Conservation (phyloP, 2,113 vertebrate genomes). For the Rhinopomastus cyanomelas region DNA sequence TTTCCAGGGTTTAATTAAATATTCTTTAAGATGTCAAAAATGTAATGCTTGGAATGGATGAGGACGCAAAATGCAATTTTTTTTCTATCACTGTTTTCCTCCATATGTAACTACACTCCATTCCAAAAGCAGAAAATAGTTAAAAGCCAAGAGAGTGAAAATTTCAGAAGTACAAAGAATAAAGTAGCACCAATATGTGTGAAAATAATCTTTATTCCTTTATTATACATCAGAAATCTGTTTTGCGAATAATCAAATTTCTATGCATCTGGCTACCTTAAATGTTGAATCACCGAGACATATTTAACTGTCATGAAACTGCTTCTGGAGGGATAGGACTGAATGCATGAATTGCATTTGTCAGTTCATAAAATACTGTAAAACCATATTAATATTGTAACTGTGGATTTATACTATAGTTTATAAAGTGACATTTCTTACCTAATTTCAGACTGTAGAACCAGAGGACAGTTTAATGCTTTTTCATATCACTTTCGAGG, state of each 20-base stretch:
- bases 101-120: neutral
- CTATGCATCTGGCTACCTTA: neutral
- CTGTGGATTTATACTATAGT: neutral
- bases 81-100: neutral
- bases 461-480: slow-evolving; percentile 94
- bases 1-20: neutral
- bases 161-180: neutral
- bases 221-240: neutral
- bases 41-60: neutral
- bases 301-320: neutral
- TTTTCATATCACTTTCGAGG: slow-evolving; percentile 95
- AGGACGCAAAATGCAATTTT: neutral
- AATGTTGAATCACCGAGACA: neutral
- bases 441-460: slow-evolving; percentile 87
- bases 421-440: neutral
- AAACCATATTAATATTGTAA: neutral
- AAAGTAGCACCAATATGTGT: neutral
- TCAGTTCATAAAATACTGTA: neutral
- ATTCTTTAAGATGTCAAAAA: neutral
- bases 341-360: neutral
- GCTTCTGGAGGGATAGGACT: neutral
- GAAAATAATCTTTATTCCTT: neutral
- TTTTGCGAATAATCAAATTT: neutral
- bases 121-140: neutral
- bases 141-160: neutral